phyloP scores from a whole-genome alignment of 2,797 vertebrate genomes.

The Schizopygopsis pylzovi region DNA sequence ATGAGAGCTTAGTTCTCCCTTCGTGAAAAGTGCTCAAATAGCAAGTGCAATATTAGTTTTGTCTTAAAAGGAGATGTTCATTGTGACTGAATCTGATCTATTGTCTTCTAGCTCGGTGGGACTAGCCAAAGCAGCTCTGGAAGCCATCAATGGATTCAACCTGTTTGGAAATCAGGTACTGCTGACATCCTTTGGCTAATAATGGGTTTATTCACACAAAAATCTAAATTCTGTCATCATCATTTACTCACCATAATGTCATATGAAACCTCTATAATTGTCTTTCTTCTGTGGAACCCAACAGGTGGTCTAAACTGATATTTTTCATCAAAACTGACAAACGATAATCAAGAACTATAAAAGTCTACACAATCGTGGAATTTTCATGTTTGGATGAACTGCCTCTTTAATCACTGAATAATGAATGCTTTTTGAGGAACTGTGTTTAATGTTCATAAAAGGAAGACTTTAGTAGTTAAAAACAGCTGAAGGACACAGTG shows the following conservation, averaged over 20 bases:
- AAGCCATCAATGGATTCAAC: slow-evolving; percentile 99
- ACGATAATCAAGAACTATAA: not conserved
- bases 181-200: not conserved
- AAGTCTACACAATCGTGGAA: not conserved
- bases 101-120: slow-evolving; percentile 87
- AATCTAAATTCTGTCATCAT: slow-evolving; percentile 13
- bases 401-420: not conserved
- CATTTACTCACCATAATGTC: not conserved
- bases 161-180: slow-evolving; percentile 98
- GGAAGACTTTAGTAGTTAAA: not conserved
- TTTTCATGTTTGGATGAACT: not conserved
- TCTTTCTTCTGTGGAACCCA: not conserved
- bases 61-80: not conserved
- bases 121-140: slow-evolving; percentile 95
- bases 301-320: not conserved
- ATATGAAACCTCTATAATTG: not conserved
- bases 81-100: slow-evolving; percentile 16
- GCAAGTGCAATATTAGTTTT: slow-evolving; percentile 22
- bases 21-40: slow-evolving; percentile 2
- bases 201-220: not conserved
- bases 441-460: slow-evolving; percentile 16
- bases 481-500: not conserved
- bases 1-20: slow-evolving; percentile 9
- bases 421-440: slow-evolving; percentile 20
- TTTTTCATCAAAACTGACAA: not conserved